Evolutionary conservation across 1,140 invertebrate genomes (phyloP), one percentile per base, ranked within the genome.

Genomic region (Drosophila leontia): DNA sequence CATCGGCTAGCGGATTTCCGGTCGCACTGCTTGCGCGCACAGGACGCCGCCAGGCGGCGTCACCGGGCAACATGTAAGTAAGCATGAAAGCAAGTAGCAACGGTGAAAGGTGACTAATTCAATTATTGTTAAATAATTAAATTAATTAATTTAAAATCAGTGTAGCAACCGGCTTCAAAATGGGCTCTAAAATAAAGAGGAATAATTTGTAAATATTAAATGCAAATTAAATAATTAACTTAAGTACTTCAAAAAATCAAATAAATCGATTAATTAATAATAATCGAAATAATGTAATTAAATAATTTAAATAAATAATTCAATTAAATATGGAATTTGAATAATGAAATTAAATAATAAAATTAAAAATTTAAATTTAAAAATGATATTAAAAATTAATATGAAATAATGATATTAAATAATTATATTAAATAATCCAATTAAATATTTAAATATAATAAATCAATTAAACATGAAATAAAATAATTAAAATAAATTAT

Each of bases 11-110:
- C 53, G 51, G 50, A 23, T 13, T 15, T 37, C 17, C 9, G 51
- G 0, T 35, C 5, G 47, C 59, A 67, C 62, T 51, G 62, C 35
- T 68, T 51, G 35, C 51, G 8, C 34, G 51, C 3, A 1, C n/a
- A n/a, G 48, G 15, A 17, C 15, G 29, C 29, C 42, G 64, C 64
- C 60, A 48, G 60, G 64, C 15, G 60, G 62, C 65, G 65, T 35
- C 62, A 67, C 61, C 6, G 7, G 5, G 37, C 55, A 19, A 9
- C 26, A 56, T 23, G 57, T 44, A n/a, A 7, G 37, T 26, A 34
- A 64, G 57, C 62, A 64, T 64, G 62, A 35, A 56, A 39, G 53
- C 37, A 39, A 19, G 23, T 57, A 58, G 60, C 23, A 42, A 63
- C 55, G 17, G 59, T 62, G 29, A 34, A 13, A 41, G 39, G 39